Base-by-base conservation (phyloP, 2,888 invertebrate genomes). In the Drosophila buzzatii region DNA sequence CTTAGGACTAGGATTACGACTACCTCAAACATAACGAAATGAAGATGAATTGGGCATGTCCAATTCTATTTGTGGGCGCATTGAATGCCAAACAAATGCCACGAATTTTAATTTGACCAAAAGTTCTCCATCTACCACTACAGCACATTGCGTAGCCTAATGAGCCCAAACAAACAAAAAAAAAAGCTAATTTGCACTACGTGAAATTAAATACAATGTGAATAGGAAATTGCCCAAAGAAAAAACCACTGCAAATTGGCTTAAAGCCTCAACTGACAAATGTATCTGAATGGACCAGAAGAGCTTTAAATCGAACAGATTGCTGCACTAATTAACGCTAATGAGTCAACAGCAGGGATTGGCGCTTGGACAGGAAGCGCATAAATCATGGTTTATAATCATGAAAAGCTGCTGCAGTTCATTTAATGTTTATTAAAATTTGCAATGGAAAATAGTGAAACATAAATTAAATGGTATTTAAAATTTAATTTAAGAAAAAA, bases 41-140 rank as follows among this genome's bases (percentile, higher is more conserved):
- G 82, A 89, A 86, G 84, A 89, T 72, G 83, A 85, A 88, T 81
- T 45, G 45, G 64, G 62, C 75, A 64, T 65, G 52, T 37, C 37
- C 49, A 55, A 55, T 51, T 52, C 37, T 16, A 47, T 51, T 55
- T 6, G 23, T 37, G 18, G 18, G 35, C 44, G 37, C 37, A 69
- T 75, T 63, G 61, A 64, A 58, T 47, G 52, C 45, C 45, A 45
- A 12, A 39, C 37, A 64, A 53, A 41, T 49, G 47, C 23, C 51
- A 20, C 33, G 33, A 47, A 70, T 71, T 82, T 82, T 82, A 73
- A 78, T 80, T 78, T 80, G 44, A 49, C 52, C 60, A 41, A 31
- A 35, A 14, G 39, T 7, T 7, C 16, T 5, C 56, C 41, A 47
- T 7, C 55, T 41, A 0, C 41, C 8, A 7, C n/a, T n/a, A 57